These are phyloP conservation scores for Goniozus legneri DNA, from an alignment of 1,140 invertebrate species.

Conservation along the genomic window DNA sequence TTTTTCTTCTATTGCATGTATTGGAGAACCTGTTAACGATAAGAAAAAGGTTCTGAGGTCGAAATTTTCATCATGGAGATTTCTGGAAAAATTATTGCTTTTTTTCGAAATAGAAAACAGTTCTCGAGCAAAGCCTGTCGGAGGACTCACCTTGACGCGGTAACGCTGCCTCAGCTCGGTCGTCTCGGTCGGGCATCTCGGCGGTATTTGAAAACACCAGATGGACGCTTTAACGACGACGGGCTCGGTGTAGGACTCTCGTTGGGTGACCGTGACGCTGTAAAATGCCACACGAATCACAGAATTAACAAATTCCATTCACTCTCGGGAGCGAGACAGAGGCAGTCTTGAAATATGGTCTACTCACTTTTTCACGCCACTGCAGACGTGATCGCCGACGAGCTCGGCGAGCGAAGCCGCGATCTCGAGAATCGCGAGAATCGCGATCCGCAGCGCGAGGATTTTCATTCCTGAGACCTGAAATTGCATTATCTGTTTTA, in stretches of 20 bases:
- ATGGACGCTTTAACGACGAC: conserved; percentile 62
- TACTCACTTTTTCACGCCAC: no score
- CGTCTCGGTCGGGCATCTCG: conserved; percentile 62
- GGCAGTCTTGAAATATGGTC: no score
- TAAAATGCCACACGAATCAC: no score
- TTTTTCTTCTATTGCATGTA: neutral
- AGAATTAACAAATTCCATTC: no score
- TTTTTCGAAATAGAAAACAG: neutral
- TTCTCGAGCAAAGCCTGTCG: neutral
- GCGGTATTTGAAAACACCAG: conserved; percentile 69
- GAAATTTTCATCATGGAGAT: neutral
- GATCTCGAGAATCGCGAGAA: no score
- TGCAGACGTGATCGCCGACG: no score
- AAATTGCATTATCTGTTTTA: no score
- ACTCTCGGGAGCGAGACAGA: no score
- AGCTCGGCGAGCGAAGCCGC: no score
- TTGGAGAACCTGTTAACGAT: neutral
- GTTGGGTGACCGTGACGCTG: conserved; percentile 61
- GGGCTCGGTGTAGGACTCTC: conserved; percentile 59
- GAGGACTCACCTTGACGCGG: conserved; percentile 34
- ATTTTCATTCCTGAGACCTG: no score
- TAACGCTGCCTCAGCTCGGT: conserved; percentile 59
- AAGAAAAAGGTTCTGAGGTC: neutral
- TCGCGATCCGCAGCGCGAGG: no score
- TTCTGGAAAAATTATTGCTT: neutral